Base-by-base conservation (phyloP, 2,888 invertebrate species). In the Tolmerus cingulatus region DNA sequence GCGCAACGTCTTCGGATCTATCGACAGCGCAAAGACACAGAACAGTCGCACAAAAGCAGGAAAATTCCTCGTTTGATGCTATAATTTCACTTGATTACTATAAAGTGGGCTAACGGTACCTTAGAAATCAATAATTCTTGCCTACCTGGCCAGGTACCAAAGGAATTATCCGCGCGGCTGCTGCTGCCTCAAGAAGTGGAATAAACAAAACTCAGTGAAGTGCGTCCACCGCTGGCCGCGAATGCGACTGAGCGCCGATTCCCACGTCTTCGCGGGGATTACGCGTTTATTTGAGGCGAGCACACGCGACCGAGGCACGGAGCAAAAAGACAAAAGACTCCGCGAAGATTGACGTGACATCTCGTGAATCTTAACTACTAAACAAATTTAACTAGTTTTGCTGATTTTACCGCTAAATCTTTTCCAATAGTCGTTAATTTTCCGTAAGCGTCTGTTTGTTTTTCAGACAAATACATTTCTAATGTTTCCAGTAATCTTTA, bases 91-190 rank as follows among this genome's bases (percentile, higher is more conserved):
- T 46, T 55, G 81, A 51, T 51, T 81, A 16, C 51, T 9, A 81
- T 51, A 46, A 79, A 43, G 40, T 79, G 79, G 43, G 40, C 46
- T 79, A 46, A 79, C 79, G 79, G 79, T 79, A 79, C 46, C 23
- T 19, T 46, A 46, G 40, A 79, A 79, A 79, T 43, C 79, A 46
- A 79, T 79, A 79, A 79, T 79, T 79, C 79, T 79, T 79, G 3
- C 79, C 79, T 79, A 19, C 34, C 34, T 76, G 76, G 76, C n/a
- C 76, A 76, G 76, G 30, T 12, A 46, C 43, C 8, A 37, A 37
- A 76, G n/a, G 74, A 76, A 37, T 76, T 76, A 40, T 40, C 40
- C 37, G 37, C 19, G n/a, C n/a, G 51, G n/a, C 51, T 51, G 51
- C 51, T 1, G 74, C 12, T 76, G 34, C 76, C 14, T 8, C 34